Conservation (phyloP, 1,140 invertebrate species). For the Eurytemora carolleeae region DNA sequence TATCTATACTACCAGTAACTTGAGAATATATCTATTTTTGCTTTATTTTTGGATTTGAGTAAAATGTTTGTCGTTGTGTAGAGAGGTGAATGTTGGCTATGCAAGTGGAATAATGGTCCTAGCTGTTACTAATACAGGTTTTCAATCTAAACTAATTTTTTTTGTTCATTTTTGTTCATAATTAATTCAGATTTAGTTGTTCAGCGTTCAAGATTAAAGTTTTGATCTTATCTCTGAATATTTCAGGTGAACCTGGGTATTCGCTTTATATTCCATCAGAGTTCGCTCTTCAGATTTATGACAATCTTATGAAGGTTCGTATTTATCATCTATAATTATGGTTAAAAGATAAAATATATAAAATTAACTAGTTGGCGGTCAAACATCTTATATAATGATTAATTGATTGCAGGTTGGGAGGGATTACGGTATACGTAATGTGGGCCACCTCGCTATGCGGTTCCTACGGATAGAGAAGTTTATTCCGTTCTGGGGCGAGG, state of each 20-base stretch:
- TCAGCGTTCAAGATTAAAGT: no score
- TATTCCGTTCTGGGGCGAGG: conserved; percentile 84
- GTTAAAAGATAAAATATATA: no score
- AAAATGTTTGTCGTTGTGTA: no score
- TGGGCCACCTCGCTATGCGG: conserved; percentile 78
- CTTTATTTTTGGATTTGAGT: no score
- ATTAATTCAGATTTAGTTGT: no score
- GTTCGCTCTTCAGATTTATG: conserved; percentile 89
- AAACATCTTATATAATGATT: no score
- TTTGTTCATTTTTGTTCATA: no score
- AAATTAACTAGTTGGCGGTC: no score
- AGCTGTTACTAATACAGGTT: conserved; percentile 35
- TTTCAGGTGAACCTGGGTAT: conserved; percentile 39
- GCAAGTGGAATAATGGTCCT: conserved; percentile 33
- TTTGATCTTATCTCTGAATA: conserved; percentile 34
- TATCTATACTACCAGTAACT: no score
- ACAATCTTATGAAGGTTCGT: conserved; percentile 45
- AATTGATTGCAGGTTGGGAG: conserved; percentile 43
- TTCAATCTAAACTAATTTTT: no score
- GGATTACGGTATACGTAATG: conserved; percentile 77
- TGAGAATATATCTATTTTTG: no score
- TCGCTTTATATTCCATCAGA: conserved; percentile 38
- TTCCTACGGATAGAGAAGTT: conserved; percentile 88
- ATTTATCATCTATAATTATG: no score
- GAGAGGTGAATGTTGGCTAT: conserved; percentile 34